Percentiles rank a stretch among this genome's conserved stretches.
Evolutionary conservation across 2,797 vertebrate species (phyloP).

Genomic region (Rhynchonycteris naso): DNA sequence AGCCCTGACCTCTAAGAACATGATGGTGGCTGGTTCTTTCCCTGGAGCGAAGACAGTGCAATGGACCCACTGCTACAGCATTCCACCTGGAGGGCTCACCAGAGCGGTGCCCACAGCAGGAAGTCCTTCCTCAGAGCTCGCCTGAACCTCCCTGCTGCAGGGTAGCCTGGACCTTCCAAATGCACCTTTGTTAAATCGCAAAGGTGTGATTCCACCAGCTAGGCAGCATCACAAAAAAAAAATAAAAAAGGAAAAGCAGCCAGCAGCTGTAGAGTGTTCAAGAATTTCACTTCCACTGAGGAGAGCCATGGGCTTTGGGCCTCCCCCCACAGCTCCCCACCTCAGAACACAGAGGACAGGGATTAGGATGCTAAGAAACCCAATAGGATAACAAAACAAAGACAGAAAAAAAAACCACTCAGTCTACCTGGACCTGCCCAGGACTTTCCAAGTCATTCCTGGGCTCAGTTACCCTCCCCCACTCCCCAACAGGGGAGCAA

Average conservation of each 20-base stretch:
- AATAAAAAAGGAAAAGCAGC: no score
- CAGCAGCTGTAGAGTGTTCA: not conserved
- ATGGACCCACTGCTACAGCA: no score
- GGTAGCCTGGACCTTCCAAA: not conserved
- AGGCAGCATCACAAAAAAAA: not conserved
- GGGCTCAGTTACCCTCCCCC: not conserved
- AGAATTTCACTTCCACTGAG: not conserved
- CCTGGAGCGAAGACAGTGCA: no score
- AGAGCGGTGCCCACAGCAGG: not conserved
- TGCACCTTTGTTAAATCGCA: not conserved
- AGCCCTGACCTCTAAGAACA: not conserved
- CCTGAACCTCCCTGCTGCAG: not conserved
- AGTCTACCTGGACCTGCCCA: constrained; percentile 38
- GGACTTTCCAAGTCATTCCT: not conserved
- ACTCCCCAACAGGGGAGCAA: not conserved
- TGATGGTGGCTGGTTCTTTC: not conserved
- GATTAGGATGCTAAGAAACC: not conserved
- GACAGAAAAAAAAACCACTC: not conserved
- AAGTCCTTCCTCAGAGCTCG: not conserved
- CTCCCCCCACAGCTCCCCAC: not conserved
- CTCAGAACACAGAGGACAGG: not conserved
- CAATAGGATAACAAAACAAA: not conserved
- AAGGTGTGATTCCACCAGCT: not conserved
- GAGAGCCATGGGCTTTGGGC: not conserved
- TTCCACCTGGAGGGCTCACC: no score